These are phyloP conservation scores for Biston stratarius DNA, from an alignment of 2,888 invertebrate species.

Conservation along the genomic window DNA sequence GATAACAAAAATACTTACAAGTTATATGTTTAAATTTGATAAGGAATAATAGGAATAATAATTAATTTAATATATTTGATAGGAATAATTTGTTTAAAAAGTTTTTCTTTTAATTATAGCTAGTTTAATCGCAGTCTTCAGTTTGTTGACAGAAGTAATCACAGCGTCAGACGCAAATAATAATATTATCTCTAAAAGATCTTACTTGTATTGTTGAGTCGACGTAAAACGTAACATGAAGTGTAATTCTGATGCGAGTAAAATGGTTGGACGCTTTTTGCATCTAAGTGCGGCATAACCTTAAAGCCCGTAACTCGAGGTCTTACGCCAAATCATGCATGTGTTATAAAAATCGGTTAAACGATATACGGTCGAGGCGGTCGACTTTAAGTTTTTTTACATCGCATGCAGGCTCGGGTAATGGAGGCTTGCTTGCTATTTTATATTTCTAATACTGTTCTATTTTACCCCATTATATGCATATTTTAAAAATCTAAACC, in stretches of 20 bases:
- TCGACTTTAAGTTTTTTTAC: conserved; percentile 27
- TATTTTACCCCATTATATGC: too few relatives aligned
- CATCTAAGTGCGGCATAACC: conserved; percentile 5
- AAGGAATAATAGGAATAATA: too few relatives aligned
- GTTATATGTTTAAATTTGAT: too few relatives aligned
- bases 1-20: too few relatives aligned
- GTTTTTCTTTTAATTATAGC: too few relatives aligned
- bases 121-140: too few relatives aligned
- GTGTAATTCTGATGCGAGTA: neutral
- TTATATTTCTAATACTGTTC: neutral
- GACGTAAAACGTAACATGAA: neutral
- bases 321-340: conserved; percentile 34
- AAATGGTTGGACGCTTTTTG: neutral
- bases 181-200: neutral
- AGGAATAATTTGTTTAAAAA: too few relatives aligned
- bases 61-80: too few relatives aligned
- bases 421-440: conserved; percentile 13
- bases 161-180: too few relatives aligned
- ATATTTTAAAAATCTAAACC: too few relatives aligned
- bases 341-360: conserved; percentile 36
- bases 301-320: conserved; percentile 3
- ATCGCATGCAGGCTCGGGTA: conserved; percentile 15
- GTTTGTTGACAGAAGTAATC: too few relatives aligned
- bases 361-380: conserved; percentile 27
- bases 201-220: neutral